These are phyloP conservation scores for Solenopsis invicta DNA, from an alignment of 1,140 invertebrate species.

Conservation along the genomic window DNA sequence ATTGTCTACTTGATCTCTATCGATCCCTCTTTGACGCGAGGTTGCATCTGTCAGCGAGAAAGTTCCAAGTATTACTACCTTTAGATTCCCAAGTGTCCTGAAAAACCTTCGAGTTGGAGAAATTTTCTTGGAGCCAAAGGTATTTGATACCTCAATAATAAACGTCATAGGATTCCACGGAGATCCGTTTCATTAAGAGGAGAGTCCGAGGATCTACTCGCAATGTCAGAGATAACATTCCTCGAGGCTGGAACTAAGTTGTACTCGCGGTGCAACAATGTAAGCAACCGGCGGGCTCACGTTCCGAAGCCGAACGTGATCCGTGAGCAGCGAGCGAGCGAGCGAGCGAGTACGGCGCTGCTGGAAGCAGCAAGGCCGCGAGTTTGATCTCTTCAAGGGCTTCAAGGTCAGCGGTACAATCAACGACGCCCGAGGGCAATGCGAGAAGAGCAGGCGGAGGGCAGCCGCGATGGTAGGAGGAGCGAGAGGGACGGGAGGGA, in stretches of 20 bases:
- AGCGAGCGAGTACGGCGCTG: not conserved
- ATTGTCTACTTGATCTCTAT: not conserved
- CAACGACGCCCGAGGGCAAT: conserved; percentile 5
- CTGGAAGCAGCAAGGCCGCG: conserved; percentile 53
- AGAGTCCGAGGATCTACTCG: not conserved
- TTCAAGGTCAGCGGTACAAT: conserved; percentile 75
- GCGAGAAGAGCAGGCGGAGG: not conserved
- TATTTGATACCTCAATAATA: not conserved
- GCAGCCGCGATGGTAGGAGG: not conserved
- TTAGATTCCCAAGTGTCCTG: not conserved
- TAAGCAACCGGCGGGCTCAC: conserved; percentile 37
- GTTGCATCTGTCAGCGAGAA: conserved; percentile 1
- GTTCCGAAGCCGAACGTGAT: conserved; percentile 63
- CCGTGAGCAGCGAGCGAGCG: conserved; percentile 1
- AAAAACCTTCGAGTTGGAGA: not conserved
- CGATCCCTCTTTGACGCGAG: not conserved
- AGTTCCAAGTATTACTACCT: not conserved
- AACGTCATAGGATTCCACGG: not conserved
- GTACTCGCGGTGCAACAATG: conserved; percentile 33
- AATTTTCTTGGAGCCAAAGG: not conserved
- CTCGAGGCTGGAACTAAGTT: not conserved
- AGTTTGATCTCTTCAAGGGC: conserved; percentile 61
- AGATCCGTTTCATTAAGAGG: not conserved
- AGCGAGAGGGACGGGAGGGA: not conserved
- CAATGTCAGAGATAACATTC: not conserved